Conservation (phyloP, 2,113 vertebrate genomes). For the Irena cyanogastra region DNA sequence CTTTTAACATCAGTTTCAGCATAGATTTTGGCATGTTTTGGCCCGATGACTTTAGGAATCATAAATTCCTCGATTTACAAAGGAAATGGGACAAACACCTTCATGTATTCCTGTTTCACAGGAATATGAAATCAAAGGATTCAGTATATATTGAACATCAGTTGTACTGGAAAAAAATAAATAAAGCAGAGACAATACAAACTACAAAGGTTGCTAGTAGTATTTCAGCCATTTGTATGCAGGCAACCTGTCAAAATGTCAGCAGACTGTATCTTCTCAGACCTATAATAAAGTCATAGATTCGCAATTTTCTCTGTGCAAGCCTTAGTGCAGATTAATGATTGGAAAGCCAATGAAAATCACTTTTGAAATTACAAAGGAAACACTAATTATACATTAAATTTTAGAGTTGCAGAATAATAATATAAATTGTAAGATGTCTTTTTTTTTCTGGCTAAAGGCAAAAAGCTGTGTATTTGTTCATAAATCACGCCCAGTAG, state of each 20-base stretch:
- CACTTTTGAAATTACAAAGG: background rate
- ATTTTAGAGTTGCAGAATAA: background rate
- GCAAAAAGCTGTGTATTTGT: background rate
- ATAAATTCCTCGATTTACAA: background rate
- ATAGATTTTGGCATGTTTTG: background rate
- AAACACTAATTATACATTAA: background rate
- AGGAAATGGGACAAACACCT: background rate
- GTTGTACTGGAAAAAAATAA: background rate
- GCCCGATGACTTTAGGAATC: background rate
- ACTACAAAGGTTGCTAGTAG: background rate
- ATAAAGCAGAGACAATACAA: background rate
- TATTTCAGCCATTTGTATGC: slow-evolving; percentile 22
- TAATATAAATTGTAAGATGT: background rate
- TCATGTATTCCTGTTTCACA: background rate
- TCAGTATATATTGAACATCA: background rate
- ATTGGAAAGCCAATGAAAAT: background rate
- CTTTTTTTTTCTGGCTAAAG: background rate
- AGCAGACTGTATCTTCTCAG: background rate
- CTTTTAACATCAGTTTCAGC: background rate
- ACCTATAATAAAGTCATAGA: background rate
- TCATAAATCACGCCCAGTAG: background rate
- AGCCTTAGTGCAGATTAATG: background rate
- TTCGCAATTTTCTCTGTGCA: background rate
- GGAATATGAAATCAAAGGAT: background rate
- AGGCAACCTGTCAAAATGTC: slow-evolving; percentile 32